Percentiles rank a stretch among this genome's conserved stretches.
Evolutionary conservation across 1,140 invertebrate species (phyloP).

Genomic region (Sitobion miscanthi): DNA sequence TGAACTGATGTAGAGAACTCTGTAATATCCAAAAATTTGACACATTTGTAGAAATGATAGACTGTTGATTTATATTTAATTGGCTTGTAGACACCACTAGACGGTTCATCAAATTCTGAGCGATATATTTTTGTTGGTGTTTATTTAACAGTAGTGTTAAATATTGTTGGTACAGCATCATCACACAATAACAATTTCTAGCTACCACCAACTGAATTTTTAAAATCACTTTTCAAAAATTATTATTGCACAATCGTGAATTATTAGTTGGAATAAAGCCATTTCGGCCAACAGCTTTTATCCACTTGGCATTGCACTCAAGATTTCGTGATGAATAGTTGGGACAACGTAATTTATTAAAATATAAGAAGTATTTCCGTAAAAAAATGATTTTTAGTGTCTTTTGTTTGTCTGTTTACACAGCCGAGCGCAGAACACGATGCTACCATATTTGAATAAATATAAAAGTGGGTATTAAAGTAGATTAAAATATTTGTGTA

Average conservation of each 20-base stretch:
- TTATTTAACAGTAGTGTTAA: conserved; percentile 33
- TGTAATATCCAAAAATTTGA: background rate
- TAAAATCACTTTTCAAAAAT: conserved; percentile 57
- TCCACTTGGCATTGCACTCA: conserved; percentile 51
- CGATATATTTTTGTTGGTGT: background rate
- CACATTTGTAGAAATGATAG: too few relatives aligned
- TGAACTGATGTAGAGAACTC: conserved; percentile 20
- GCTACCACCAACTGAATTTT: conserved; percentile 52
- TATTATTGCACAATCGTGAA: conserved; percentile 51
- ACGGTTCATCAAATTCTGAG: background rate
- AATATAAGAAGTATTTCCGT: background rate
- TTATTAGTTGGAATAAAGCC: conserved; percentile 48
- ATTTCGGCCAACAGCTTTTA: conserved; percentile 52
- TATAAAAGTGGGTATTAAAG: too few relatives aligned
- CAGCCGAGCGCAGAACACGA: too few relatives aligned
- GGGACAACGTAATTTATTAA: background rate
- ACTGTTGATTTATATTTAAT: too few relatives aligned
- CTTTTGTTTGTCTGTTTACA: too few relatives aligned
- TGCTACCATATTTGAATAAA: too few relatives aligned
- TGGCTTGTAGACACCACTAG: background rate
- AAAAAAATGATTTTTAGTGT: conserved; percentile 23
- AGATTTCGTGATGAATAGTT: conserved; percentile 1
- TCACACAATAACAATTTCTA: conserved; percentile 56
- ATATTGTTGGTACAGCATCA: conserved; percentile 57
- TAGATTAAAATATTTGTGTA: too few relatives aligned